Evolutionary conservation across 2,888 invertebrate species (phyloP).

Genomic region (Megaustenia siamemsis): DNA sequence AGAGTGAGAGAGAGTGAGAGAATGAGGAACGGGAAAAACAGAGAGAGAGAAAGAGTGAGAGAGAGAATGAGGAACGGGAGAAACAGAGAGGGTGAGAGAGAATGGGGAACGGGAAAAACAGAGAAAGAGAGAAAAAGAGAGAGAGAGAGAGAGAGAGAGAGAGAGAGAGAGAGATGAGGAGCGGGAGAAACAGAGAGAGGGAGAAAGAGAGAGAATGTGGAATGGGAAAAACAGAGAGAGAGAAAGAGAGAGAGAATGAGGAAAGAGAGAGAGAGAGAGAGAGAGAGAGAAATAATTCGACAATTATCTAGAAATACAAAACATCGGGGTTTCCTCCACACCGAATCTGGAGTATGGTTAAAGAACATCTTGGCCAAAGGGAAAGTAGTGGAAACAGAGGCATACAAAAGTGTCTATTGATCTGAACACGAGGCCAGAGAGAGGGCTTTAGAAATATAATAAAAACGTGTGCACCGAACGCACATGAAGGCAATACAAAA

Average conservation of each 20-base stretch:
- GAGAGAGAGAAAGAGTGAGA: not conserved
- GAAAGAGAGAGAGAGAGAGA: slow-evolving; percentile 34
- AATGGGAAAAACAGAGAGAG: not conserved
- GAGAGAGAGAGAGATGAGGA: slow-evolving; percentile 25
- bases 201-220: too few relatives aligned
- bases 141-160: slow-evolving; percentile 15
- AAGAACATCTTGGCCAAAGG: too few relatives aligned
- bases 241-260: not conserved
- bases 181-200: too few relatives aligned
- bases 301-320: not conserved
- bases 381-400: too few relatives aligned
- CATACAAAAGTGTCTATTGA: too few relatives aligned
- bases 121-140: not conserved
- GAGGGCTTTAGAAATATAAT: too few relatives aligned
- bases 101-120: not conserved
- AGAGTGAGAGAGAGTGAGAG: not conserved
- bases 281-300: slow-evolving; percentile 24
- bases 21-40: not conserved
- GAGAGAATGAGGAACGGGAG: not conserved
- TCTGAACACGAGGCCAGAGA: too few relatives aligned
- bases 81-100: not conserved
- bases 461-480: too few relatives aligned
- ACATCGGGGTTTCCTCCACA: too few relatives aligned
- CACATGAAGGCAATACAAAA: too few relatives aligned
- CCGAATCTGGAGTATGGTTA: too few relatives aligned